phyloP scores from a whole-genome alignment of 2,888 invertebrate genomes.

The Drosophila flavopinicola region DNA sequence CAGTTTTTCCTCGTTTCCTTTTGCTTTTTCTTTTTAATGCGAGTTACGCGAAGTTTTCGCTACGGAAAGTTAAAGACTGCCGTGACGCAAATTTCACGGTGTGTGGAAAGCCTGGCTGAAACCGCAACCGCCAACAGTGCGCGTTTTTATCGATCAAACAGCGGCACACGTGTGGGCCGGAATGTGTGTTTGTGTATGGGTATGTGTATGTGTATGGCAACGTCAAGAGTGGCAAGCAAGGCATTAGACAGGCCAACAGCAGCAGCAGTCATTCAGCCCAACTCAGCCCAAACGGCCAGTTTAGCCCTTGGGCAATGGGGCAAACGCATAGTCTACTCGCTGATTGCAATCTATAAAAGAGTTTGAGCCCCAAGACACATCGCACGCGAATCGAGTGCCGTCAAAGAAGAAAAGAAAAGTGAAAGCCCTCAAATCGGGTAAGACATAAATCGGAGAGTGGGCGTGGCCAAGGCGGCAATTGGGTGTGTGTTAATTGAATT shows the following conservation, averaged over 20 bases:
- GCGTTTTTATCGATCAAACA: conserved; percentile 70
- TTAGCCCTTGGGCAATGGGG: conserved; percentile 28
- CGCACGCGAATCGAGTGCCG: conserved; percentile 67
- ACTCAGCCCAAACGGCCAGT: conserved; percentile 54
- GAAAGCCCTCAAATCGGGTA: conserved; percentile 54
- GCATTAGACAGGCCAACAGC: conserved; percentile 54
- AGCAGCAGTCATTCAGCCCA: conserved; percentile 50
- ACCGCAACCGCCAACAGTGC: conserved; percentile 62
- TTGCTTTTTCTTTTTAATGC: conserved; percentile 35
- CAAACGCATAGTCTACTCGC: conserved; percentile 55
- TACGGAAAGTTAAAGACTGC: conserved; percentile 45
- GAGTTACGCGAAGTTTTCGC: conserved; percentile 41
- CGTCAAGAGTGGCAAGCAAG: conserved; percentile 73
- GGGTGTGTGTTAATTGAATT: conserved; percentile 62
- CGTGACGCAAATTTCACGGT: conserved; percentile 35
- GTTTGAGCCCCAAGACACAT: conserved; percentile 43
- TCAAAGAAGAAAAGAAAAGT: conserved; percentile 52
- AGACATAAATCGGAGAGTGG: conserved; percentile 30
- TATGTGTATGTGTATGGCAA: conserved; percentile 47
- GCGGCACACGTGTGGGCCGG: conserved; percentile 53
- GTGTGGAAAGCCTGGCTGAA: conserved; percentile 43
- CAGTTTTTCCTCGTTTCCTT: conserved; percentile 39
- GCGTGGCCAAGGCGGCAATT: conserved; percentile 15
- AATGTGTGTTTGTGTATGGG: conserved; percentile 6
- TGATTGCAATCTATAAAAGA: conserved; percentile 66